Evolutionary conservation across 2,113 vertebrate species (phyloP), one percentile per base, ranked within the genome.

Genomic region (Coptodon rendalli): DNA sequence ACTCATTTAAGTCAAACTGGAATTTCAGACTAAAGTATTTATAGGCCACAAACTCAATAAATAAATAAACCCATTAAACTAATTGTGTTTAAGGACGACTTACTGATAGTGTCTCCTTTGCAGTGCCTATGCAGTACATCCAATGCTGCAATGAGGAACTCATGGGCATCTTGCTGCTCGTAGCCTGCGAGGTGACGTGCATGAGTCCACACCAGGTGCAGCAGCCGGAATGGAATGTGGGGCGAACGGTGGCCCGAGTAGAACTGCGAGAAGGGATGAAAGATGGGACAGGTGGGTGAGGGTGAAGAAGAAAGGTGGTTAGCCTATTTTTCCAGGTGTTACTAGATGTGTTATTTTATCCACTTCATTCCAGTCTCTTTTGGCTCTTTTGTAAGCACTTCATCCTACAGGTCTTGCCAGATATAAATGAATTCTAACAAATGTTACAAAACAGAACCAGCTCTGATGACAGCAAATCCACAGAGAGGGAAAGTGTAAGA

Each of bases 131-230:
- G 99, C 22, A 99, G 97, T 85, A 99, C 99, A 40, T 99, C 99
- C 95, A 99, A 95, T 3, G 99, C 99, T 31, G 99, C 99, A 54
- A 99, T 99, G 96, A 99, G 98, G 95, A 99, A 99, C 96, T 99
- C 99, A 61, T 99, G 99, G 83, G 99, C 99, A 48, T 99, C 98
- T 94, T 99, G 99, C 96, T 99, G 98, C 96, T 99, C 99, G 63
- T 99, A 99, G 94, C 99, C 99, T 17, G 99, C 99, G 91, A 99
- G 98, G 96, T 99, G 99, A 89, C 98, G 97, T 56, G 99, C 99
- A 1, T 99, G 99, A 34, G 99, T 99, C 99, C 99, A 99, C 94
- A 99, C 99, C 95, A 99, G 97, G 96, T 99, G 99, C 94, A 99
- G 97, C 96, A 99, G 96, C 96, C 99, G 98, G 96, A 99, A 99